Conservation (phyloP, 2,797 vertebrate species). For the Avahi laniger region DNA sequence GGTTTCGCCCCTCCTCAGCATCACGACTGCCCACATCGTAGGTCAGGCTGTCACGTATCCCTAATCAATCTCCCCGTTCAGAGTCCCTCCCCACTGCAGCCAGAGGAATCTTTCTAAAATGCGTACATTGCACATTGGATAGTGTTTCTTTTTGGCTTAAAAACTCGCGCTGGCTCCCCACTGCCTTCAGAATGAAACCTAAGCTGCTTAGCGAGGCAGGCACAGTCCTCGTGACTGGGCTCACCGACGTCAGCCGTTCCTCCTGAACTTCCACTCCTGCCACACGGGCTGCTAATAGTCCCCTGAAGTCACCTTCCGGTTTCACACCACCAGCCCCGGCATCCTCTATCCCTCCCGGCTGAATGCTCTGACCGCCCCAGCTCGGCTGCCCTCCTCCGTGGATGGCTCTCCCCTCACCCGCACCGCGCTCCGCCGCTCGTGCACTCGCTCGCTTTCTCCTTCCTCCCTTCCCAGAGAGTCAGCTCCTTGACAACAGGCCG, state of each 20-base stretch:
- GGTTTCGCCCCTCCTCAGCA: neutral
- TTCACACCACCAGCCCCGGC: neutral
- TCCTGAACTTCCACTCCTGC: neutral
- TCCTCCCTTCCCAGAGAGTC: slow-evolving; percentile 27
- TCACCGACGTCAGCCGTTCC: neutral
- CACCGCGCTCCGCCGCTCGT: neutral
- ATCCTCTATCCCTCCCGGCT: neutral
- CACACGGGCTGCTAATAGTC: neutral
- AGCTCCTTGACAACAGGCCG: slow-evolving; percentile 33
- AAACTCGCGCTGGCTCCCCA: neutral
- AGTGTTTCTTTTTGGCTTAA: neutral
- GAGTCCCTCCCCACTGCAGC: neutral
- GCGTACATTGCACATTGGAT: neutral
- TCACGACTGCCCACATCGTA: accelerated
- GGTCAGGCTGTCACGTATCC: accelerated
- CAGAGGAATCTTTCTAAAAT: neutral
- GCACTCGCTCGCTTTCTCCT: neutral
- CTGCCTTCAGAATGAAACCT: neutral
- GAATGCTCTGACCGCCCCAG: accelerated
- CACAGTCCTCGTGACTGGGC: neutral
- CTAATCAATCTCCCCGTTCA: neutral
- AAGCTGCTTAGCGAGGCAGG: slow-evolving; percentile 10
- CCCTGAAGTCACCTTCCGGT: accelerated
- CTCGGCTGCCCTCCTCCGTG: accelerated
- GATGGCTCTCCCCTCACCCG: accelerated